Evolutionary conservation across 2,797 vertebrate genomes (phyloP).

Genomic region (Notoglanidium macrostoma): DNA sequence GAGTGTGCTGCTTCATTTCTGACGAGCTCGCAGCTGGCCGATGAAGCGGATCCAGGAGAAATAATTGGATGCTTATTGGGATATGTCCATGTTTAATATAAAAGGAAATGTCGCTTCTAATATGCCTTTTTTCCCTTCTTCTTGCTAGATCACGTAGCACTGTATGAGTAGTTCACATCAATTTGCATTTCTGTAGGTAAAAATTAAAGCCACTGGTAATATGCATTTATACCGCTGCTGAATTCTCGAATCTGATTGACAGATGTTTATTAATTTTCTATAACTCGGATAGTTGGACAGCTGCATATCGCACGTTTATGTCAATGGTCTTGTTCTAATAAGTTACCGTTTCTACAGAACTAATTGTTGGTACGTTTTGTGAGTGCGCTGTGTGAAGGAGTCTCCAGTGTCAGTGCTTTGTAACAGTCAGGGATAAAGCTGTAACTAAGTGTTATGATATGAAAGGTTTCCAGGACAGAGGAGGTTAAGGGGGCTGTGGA

Average conservation of each 20-base stretch:
- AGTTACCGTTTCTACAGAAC: too few species aligned
- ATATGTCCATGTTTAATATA: neutral
- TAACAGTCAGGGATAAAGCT: too few species aligned
- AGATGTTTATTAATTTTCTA: neutral
- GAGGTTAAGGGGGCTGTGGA: too few species aligned
- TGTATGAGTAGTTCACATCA: neutral
- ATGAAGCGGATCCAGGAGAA: neutral
- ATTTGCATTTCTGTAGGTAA: neutral
- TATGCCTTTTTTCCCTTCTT: neutral
- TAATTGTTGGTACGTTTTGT: too few species aligned
- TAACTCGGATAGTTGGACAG: neutral
- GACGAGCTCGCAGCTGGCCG: neutral
- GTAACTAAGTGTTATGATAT: too few species aligned
- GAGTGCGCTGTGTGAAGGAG: too few species aligned
- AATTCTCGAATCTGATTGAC: neutral
- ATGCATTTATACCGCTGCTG: neutral
- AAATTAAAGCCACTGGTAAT: neutral
- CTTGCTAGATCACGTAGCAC: too few species aligned
- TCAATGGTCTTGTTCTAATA: neutral
- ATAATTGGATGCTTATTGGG: slow-evolving; percentile 32
- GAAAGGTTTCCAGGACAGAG: too few species aligned
- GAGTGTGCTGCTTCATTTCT: slow-evolving; percentile 16
- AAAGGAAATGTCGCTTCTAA: slow-evolving; percentile 11
- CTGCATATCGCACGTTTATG: neutral
- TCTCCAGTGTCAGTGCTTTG: too few species aligned